A percentile compares a stretch with the other conserved stretches of the same genome.
These are phyloP conservation scores for Clarias batrachus DNA, from an alignment of 2,113 vertebrate species.

Conservation along the genomic window DNA sequence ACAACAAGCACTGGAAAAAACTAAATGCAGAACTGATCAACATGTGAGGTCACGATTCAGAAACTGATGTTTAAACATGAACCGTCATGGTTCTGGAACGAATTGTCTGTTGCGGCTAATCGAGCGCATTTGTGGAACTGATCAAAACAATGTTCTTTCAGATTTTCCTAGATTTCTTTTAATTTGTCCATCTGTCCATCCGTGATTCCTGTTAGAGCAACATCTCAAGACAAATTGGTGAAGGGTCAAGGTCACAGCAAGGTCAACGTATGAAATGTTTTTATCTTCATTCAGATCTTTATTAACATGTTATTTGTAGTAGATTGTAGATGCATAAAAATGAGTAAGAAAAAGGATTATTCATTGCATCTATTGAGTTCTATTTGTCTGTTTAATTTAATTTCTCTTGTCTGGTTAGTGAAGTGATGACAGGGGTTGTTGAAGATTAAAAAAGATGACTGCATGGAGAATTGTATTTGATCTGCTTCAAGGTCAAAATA, in stretches of 20 bases:
- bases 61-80: background rate
- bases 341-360: background rate
- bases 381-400: background rate
- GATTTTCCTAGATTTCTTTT: background rate
- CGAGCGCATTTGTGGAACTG: background rate
- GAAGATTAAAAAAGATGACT: background rate
- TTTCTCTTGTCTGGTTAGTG: background rate
- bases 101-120: background rate
- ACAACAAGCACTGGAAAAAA: background rate
- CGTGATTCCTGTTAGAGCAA: background rate
- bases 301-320: background rate
- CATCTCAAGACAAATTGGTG: background rate
- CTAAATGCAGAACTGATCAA: background rate
- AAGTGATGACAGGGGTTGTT: background rate
- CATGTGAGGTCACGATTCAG: background rate
- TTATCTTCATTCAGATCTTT: background rate
- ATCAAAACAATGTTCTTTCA: background rate
- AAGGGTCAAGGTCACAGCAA: background rate
- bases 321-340: background rate
- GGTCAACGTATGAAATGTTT: background rate
- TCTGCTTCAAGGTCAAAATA: background rate
- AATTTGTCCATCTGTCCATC: background rate
- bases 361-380: background rate
- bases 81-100: background rate
- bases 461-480: background rate